These are phyloP conservation scores for Trogon surrucura DNA, from an alignment of 2,113 vertebrate genomes.

Conservation along the genomic window DNA sequence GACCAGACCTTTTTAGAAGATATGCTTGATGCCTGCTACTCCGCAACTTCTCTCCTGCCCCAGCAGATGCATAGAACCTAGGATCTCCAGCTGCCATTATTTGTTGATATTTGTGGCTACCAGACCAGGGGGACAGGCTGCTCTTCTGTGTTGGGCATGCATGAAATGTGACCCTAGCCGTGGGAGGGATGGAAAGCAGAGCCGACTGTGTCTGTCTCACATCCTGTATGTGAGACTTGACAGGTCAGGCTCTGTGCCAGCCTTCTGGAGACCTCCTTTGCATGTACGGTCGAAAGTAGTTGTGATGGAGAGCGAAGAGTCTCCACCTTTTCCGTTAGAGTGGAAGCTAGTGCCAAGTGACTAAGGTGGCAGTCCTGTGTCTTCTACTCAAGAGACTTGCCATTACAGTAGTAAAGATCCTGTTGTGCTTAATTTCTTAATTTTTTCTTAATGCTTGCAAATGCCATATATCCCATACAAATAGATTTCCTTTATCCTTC, in stretches of 20 bases:
- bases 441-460: background rate
- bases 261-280: background rate
- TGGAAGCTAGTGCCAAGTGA: background rate
- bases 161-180: background rate
- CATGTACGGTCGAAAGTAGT: background rate
- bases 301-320: rapidly evolving
- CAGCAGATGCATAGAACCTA: background rate
- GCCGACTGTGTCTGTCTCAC: background rate
- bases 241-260: background rate
- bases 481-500: background rate
- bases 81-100: background rate
- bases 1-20: background rate
- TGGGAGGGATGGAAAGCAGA: background rate
- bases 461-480: background rate
- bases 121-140: background rate
- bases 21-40: background rate
- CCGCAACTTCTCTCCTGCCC: background rate
- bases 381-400: background rate
- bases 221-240: background rate
- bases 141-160: background rate
- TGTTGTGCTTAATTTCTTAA: background rate
- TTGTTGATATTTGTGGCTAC: background rate
- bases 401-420: background rate
- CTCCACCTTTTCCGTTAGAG: background rate
- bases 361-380: background rate